A percentile compares a stretch with the other conserved stretches of the same genome.
Conservation (phyloP, 2,888 invertebrate genomes). For the Mantis religiosa region DNA sequence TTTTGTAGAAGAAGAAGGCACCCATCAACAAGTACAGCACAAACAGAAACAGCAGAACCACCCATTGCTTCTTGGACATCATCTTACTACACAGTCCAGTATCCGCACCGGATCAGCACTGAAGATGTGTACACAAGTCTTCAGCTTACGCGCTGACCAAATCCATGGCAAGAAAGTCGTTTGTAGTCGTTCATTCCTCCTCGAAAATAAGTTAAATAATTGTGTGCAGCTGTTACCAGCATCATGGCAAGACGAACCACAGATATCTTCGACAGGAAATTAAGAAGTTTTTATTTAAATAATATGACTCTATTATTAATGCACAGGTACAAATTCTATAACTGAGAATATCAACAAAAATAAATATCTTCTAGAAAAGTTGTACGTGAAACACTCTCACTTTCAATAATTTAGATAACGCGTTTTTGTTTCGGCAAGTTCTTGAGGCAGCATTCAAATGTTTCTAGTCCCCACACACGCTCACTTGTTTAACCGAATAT, state of each 20-base stretch:
- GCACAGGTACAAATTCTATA: background rate
- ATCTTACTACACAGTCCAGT: conserved; percentile 38
- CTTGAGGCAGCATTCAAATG: background rate
- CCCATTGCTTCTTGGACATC: conserved; percentile 79
- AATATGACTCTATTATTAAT: background rate
- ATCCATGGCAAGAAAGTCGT: background rate
- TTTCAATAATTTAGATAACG: background rate
- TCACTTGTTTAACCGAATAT: background rate
- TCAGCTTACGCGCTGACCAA: background rate
- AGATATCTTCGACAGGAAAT: background rate
- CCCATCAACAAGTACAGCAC: conserved; percentile 74
- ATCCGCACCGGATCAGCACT: too few relatives aligned
- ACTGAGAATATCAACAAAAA: background rate
- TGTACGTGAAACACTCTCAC: background rate
- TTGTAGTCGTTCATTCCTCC: background rate
- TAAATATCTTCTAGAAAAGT: background rate
- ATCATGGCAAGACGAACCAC: background rate
- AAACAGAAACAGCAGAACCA: conserved; percentile 69
- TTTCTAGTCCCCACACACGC: background rate
- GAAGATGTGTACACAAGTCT: background rate
- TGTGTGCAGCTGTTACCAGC: background rate
- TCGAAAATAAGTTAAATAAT: background rate
- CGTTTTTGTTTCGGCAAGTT: background rate
- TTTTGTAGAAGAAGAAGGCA: conserved; percentile 79
- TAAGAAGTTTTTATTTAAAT: background rate